These are phyloP conservation scores for Ophion slaviceki DNA, from an alignment of 2,888 invertebrate species.

Conservation along the genomic window DNA sequence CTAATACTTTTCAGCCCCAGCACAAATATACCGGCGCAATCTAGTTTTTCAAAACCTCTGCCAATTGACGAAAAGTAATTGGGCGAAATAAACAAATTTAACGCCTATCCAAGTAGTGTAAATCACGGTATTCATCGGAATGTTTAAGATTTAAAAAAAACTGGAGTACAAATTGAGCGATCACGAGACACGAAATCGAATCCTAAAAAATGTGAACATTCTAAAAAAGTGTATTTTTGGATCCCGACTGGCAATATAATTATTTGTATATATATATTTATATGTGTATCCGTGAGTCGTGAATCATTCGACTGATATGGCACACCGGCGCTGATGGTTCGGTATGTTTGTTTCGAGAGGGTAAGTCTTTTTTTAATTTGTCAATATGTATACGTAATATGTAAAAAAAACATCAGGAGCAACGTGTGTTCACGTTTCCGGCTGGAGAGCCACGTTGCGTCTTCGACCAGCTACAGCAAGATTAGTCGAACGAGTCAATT, in stretches of 20 bases:
- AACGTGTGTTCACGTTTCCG: constrained; percentile 40
- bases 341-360: constrained; percentile 26
- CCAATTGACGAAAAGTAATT: too few species aligned
- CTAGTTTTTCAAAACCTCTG: too few species aligned
- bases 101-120: neutral
- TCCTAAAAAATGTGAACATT: constrained; percentile 23
- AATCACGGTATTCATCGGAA: neutral
- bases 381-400: constrained; percentile 22
- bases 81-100: neutral
- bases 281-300: constrained; percentile 59
- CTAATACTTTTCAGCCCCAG: too few species aligned
- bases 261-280: constrained; percentile 34
- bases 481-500: constrained; percentile 50
- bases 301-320: constrained; percentile 61
- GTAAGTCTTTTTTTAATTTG: constrained; percentile 31
- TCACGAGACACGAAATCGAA: constrained; percentile 17
- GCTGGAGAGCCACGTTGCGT: neutral
- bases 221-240: constrained; percentile 43
- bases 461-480: constrained; percentile 31
- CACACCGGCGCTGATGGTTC: constrained; percentile 61
- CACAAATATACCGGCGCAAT: too few species aligned
- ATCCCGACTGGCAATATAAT: constrained; percentile 62
- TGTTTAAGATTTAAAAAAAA: constrained; percentile 19
- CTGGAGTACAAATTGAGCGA: constrained; percentile 1
- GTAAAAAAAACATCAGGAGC: constrained; percentile 55